These are phyloP conservation scores for Tiliqua scincoides DNA, from an alignment of 2,113 vertebrate species.

Conservation along the genomic window DNA sequence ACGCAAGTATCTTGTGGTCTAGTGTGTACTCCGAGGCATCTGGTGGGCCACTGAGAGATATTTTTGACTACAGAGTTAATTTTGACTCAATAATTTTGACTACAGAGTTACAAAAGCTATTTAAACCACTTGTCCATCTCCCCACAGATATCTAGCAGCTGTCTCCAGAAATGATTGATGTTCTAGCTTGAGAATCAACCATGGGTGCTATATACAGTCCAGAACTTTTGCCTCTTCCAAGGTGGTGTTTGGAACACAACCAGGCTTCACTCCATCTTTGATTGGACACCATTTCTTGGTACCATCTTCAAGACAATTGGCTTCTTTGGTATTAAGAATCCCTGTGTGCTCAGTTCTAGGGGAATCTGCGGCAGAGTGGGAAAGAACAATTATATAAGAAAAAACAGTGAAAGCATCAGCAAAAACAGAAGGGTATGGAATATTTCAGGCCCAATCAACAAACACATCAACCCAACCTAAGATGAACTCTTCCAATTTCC, in stretches of 20 bases:
- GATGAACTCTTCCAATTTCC: no score
- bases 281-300: neutral
- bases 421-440: neutral
- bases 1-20: no score
- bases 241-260: no score
- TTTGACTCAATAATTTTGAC: neutral
- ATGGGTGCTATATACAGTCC: no score
- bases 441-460: neutral
- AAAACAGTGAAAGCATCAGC: neutral
- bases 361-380: constrained; percentile 9
- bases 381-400: neutral
- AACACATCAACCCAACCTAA: neutral
- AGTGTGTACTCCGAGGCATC: no score
- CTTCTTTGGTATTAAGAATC: neutral
- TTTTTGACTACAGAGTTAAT: no score
- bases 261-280: neutral
- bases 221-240: neutral
- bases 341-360: neutral
- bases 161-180: neutral
- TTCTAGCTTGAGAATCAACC: no score
- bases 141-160: neutral
- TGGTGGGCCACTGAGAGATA: no score
- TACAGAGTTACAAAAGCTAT: neutral
- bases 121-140: neutral
- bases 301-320: constrained; percentile 14